phyloP scores from a whole-genome alignment of 2,797 vertebrate species.

The Pristis pectinata region DNA sequence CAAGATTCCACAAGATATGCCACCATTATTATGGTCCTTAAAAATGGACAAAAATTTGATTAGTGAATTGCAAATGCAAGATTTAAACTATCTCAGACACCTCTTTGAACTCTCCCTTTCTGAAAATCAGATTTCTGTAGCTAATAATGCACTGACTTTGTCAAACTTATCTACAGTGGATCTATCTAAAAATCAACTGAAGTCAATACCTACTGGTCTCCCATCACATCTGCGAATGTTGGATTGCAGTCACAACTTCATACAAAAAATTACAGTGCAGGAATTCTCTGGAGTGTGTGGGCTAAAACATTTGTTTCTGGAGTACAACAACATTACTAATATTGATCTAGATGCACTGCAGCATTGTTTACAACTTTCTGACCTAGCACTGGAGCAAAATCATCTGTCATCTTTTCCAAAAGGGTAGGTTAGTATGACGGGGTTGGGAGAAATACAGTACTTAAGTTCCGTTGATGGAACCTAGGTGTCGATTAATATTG shows the following conservation, averaged over 20 bases:
- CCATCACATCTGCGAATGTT: constrained; percentile 63
- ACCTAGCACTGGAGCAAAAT: constrained; percentile 70
- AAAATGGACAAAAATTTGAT: constrained; percentile 68
- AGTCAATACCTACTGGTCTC: constrained; percentile 55
- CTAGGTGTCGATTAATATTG: background rate
- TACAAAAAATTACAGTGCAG: constrained; percentile 56
- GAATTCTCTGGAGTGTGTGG: constrained; percentile 60
- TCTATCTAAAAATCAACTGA: constrained; percentile 64
- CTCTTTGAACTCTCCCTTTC: constrained; percentile 62
- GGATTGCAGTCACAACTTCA: constrained; percentile 64
- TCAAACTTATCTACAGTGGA: constrained; percentile 61
- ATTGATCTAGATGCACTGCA: constrained; percentile 64
- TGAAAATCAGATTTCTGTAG: constrained; percentile 60
- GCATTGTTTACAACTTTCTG: constrained; percentile 60
- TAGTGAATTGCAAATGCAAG: constrained; percentile 53
- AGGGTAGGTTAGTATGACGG: constrained; percentile 50
- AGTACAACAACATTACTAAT: constrained; percentile 61
- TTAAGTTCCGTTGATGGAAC: background rate
- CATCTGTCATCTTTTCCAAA: constrained; percentile 60
- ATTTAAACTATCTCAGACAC: constrained; percentile 60
- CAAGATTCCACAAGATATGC: constrained; percentile 61
- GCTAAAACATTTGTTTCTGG: constrained; percentile 68
- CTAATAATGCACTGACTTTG: constrained; percentile 61
- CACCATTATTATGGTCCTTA: constrained; percentile 59
- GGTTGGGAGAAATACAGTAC: background rate